Conservation (phyloP, 2,797 vertebrate genomes). For the Microhierax caerulescens region DNA sequence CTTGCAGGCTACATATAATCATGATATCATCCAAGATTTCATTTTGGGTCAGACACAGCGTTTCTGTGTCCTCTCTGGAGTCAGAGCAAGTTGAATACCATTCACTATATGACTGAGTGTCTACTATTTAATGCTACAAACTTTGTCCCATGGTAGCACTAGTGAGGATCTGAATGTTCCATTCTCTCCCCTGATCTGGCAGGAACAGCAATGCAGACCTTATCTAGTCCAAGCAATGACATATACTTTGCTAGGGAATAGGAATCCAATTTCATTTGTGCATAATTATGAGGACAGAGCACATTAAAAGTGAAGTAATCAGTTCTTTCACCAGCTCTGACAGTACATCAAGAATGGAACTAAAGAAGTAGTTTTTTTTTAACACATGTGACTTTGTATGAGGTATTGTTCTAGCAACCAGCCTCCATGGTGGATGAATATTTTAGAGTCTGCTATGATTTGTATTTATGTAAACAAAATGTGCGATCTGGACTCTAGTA, state of each 20-base stretch:
- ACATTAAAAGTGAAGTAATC: not conserved
- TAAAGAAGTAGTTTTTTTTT: not conserved
- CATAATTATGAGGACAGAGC: not conserved
- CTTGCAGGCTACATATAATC: not conserved
- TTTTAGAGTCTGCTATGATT: not conserved
- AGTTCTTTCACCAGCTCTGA: not conserved
- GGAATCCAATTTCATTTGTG: not conserved
- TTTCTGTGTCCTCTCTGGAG: not conserved
- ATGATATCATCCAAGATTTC: not conserved
- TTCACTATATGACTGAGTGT: not conserved
- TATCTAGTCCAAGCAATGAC: not conserved
- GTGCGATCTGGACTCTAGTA: not conserved
- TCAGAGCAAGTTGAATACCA: not conserved
- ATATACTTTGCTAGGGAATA: not conserved
- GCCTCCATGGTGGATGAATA: not conserved
- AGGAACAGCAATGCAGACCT: not conserved
- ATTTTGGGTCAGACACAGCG: not conserved
- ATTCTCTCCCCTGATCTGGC: not conserved
- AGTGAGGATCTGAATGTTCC: not conserved
- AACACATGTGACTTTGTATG: fast-evolving
- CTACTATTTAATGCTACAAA: not conserved
- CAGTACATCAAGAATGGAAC: not conserved
- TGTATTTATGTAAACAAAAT: not conserved
- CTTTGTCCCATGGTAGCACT: not conserved
- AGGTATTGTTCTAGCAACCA: not conserved